Base-by-base conservation (phyloP, 2,888 invertebrate species). In the Cerceris ruficornis region DNA sequence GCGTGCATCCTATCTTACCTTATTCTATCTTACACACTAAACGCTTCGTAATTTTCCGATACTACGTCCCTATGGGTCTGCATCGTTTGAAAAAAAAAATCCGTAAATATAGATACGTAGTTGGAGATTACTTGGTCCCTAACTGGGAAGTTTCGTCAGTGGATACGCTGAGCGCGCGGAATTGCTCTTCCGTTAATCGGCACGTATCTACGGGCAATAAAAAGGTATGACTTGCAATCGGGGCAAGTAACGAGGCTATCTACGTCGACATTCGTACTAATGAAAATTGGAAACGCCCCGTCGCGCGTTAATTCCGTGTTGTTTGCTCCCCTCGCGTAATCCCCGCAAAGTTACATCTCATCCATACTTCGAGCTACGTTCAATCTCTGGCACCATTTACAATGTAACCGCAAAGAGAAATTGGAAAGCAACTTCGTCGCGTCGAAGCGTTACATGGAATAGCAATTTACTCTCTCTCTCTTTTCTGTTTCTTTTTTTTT, bases 71-170 rank as follows among this genome's bases (percentile, higher is more conserved):
- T 28, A 43, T 43, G 13, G 59, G 41, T 39, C n/a, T 41, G 66
- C 41, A 7, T 67, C 39, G 41, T 7, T 28, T 28, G 4, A 28
- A 15, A 28, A 15, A n/a, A 11, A 28, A 46, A 50, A n/a, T 13
- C 8, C 1, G 46, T 46, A 46, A 11, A 8, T 46, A 50, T 7
- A 50, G 50, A 13, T 50, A 50, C 13, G 50, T n/a, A n/a, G 28
- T 28, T 28, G n/a, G 41, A 57, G 49, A 49, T 58, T 57, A 49
- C 50, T 57, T 46, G 57, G 57, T 66, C 57, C 57, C 57, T 14
- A 57, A 57, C 46, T 28, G 28, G 28, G 46, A 57, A 66, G 57
- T 66, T 66, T 49, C 28, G 14, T 43, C 57, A 57, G 28, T 57
- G 43, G 28, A 43, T 28, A n/a, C 46, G 43, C 15, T 55, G 7